These are phyloP conservation scores for Pachyramphus minor DNA, from an alignment of 2,113 vertebrate genomes.

Conservation along the genomic window DNA sequence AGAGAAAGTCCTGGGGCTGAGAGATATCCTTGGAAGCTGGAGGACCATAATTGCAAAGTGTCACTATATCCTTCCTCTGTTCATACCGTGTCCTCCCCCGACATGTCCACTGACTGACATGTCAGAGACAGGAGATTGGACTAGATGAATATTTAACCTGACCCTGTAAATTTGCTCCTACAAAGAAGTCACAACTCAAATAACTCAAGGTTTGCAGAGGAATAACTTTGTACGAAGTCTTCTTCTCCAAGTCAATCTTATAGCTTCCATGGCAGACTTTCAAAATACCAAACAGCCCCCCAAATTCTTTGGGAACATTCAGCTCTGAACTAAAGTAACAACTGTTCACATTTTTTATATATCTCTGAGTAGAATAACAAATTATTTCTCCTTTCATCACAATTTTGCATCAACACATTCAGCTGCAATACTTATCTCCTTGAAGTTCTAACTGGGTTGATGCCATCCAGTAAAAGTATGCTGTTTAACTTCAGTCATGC, in stretches of 20 bases:
- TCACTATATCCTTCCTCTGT: neutral
- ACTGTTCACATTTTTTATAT: neutral
- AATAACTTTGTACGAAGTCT: neutral
- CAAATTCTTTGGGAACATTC: neutral
- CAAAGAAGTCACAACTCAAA: neutral
- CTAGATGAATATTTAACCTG: neutral
- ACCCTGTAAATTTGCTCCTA: neutral
- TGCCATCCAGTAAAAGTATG: neutral
- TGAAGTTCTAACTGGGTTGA: neutral
- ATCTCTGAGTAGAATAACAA: neutral
- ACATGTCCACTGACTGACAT: neutral
- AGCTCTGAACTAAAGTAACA: neutral
- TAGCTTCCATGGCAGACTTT: neutral
- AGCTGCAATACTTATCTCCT: neutral
- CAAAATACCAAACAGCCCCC: neutral
- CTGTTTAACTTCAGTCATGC: constrained; percentile 29
- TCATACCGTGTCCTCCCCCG: rapidly evolving
- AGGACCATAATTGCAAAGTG: neutral
- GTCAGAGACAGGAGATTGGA: neutral
- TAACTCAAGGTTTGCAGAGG: neutral
- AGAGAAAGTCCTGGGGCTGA: neutral
- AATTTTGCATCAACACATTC: neutral
- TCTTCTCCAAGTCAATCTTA: neutral
- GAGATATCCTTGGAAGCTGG: neutral
- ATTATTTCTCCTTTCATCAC: neutral